phyloP scores from a whole-genome alignment of 2,113 vertebrate genomes.

The Tor tambroides region DNA sequence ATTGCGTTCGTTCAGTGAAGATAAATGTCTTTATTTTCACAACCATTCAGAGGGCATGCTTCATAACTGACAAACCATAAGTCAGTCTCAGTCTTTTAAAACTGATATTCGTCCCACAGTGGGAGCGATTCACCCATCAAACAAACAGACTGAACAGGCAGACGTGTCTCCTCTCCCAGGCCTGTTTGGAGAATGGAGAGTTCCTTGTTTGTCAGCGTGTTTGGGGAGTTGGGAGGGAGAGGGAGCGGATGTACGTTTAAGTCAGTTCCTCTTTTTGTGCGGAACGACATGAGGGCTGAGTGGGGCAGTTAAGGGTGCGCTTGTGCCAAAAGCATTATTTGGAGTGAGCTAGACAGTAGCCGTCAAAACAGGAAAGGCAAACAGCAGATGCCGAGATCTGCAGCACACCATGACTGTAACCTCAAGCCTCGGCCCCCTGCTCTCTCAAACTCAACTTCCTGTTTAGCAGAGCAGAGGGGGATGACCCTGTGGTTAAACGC shows the following conservation, averaged over 20 bases:
- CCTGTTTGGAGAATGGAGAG: slow-evolving; percentile 14
- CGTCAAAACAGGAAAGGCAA: slow-evolving; percentile 64
- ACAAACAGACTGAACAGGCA: slow-evolving; percentile 42
- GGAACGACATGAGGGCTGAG: slow-evolving; percentile 55
- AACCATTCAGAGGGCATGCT: neutral
- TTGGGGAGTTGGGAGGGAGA: slow-evolving; percentile 37
- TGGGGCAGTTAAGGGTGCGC: slow-evolving; percentile 28
- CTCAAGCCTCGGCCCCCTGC: slow-evolving; percentile 44
- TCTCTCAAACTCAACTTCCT: slow-evolving; percentile 56
- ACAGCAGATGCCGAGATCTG: slow-evolving; percentile 58
- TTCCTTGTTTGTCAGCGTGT: slow-evolving; percentile 51
- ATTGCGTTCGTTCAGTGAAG: slow-evolving; percentile 5
- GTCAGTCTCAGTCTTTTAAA: slow-evolving; percentile 17
- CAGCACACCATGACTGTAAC: slow-evolving; percentile 51
- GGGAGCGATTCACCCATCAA: slow-evolving; percentile 31
- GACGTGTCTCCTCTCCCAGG: neutral
- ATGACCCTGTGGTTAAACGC: slow-evolving; percentile 27
- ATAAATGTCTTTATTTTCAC: slow-evolving; percentile 38
- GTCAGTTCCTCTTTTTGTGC: slow-evolving; percentile 57
- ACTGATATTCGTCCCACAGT: slow-evolving; percentile 7
- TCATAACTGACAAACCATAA: slow-evolving; percentile 20
- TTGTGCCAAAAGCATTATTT: slow-evolving; percentile 51
- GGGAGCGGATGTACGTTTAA: slow-evolving; percentile 50
- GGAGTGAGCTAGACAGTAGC: slow-evolving; percentile 56
- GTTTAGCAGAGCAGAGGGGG: slow-evolving; percentile 43